These are phyloP conservation scores for Tiliqua scincoides DNA, from an alignment of 2,113 vertebrate genomes.

Conservation along the genomic window DNA sequence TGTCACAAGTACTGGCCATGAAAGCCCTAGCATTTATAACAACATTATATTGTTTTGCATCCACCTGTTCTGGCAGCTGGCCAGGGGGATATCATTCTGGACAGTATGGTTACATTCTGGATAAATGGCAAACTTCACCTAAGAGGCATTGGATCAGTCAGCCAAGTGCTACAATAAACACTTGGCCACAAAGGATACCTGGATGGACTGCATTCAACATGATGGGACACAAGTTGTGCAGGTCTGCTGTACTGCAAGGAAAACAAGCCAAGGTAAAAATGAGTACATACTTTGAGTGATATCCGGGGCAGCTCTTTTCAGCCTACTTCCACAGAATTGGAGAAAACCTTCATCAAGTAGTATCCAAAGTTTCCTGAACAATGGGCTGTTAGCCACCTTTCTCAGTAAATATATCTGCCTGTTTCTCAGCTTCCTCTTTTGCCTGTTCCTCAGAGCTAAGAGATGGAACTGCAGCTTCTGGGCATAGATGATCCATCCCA, in stretches of 20 bases:
- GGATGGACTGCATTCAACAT: not conserved
- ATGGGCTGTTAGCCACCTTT: not conserved
- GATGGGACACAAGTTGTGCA: not conserved
- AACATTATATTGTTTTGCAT: too few relatives aligned
- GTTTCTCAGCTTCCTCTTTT: not conserved
- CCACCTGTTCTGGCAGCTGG: not conserved
- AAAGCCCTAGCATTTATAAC: too few relatives aligned
- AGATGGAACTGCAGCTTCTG: not conserved
- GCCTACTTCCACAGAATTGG: too few relatives aligned
- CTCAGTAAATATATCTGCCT: not conserved
- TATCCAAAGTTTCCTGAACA: not conserved
- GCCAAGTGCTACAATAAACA: not conserved
- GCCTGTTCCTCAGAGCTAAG: not conserved
- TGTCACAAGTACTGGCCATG: too few relatives aligned
- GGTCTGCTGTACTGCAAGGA: too few relatives aligned
- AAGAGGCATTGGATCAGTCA: not conserved
- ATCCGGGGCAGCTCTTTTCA: too few relatives aligned
- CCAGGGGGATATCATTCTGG: too few relatives aligned
- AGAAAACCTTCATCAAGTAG: too few relatives aligned
- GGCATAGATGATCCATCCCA: not conserved
- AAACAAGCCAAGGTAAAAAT: too few relatives aligned
- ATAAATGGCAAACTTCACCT: not conserved
- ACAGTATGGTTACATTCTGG: not conserved
- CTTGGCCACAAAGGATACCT: not conserved
- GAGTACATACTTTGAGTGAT: too few relatives aligned